Percentiles rank a stretch among this genome's conserved stretches.
phyloP scores from a whole-genome alignment of 2,797 vertebrate species.

The Bufotes viridis region DNA sequence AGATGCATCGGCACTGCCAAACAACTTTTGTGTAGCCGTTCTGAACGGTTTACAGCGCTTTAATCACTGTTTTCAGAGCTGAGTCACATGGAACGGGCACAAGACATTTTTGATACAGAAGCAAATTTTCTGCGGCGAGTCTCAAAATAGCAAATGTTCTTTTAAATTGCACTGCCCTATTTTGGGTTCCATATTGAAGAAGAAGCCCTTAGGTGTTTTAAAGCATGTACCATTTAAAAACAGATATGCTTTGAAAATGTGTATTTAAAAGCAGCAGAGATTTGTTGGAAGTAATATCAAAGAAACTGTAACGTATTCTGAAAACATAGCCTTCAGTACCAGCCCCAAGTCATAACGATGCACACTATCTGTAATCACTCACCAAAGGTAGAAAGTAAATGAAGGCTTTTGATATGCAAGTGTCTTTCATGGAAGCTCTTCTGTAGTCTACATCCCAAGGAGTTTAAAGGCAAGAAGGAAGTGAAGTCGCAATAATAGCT shows the following conservation, averaged over 20 bases:
- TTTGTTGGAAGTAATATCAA: constrained; percentile 32
- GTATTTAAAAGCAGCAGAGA: constrained; percentile 27
- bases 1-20: no score
- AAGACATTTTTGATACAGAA: constrained; percentile 44
- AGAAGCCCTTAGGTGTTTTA: constrained; percentile 25
- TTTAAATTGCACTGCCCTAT: constrained; percentile 11
- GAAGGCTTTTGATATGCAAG: background rate
- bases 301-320: background rate
- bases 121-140: background rate
- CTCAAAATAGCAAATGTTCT: constrained; percentile 39
- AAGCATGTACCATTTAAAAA: constrained; percentile 18
- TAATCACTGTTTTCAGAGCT: background rate
- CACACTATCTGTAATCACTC: background rate
- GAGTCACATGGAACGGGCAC: constrained; percentile 33
- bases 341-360: background rate
- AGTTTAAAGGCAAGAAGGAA: background rate
- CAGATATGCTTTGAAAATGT: constrained; percentile 28
- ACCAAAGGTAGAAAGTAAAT: background rate
- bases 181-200: constrained; percentile 12
- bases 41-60: background rate
- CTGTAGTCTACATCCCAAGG: background rate
- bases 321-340: background rate
- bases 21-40: background rate
- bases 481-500: background rate
- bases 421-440: background rate